phyloP scores from a whole-genome alignment of 2,888 invertebrate genomes.

The Zootermopsis nevadensis region DNA sequence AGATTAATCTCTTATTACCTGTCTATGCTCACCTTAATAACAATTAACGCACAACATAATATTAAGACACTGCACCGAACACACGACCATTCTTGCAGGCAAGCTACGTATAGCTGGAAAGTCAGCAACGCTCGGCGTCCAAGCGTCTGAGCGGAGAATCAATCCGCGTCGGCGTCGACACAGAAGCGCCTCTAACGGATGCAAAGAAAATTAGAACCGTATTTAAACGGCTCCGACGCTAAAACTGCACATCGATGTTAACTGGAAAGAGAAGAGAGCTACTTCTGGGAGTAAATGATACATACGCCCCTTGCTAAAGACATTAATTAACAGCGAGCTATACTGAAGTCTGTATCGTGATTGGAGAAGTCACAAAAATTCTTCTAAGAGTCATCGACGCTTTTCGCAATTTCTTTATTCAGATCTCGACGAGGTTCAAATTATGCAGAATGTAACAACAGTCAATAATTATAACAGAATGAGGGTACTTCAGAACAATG shows the following conservation, averaged over 20 bases:
- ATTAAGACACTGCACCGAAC: slow-evolving; percentile 4
- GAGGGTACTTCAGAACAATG: too few species aligned
- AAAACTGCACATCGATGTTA: not conserved
- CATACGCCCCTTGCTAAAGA: too few species aligned
- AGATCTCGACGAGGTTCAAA: too few species aligned
- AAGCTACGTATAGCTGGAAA: not conserved
- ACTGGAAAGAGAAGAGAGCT: too few species aligned
- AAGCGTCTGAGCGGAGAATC: slow-evolving; percentile 2
- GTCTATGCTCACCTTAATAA: not conserved
- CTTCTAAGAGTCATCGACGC: not conserved
- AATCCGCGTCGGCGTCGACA: slow-evolving; percentile 8
- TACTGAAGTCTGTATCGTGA: not conserved
- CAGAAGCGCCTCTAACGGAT: slow-evolving; percentile 35
- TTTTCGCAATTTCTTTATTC: too few species aligned
- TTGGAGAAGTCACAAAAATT: not conserved
- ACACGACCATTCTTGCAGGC: not conserved
- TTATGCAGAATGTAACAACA: too few species aligned
- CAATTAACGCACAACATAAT: not conserved
- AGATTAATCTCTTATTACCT: too few species aligned
- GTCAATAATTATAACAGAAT: too few species aligned
- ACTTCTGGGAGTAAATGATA: too few species aligned
- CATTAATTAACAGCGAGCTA: too few species aligned
- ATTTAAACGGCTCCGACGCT: not conserved
- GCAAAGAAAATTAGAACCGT: not conserved
- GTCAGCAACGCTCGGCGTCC: not conserved